These are phyloP conservation scores for Anoplopoma fimbria DNA, from an alignment of 2,113 vertebrate genomes.

Conservation along the genomic window DNA sequence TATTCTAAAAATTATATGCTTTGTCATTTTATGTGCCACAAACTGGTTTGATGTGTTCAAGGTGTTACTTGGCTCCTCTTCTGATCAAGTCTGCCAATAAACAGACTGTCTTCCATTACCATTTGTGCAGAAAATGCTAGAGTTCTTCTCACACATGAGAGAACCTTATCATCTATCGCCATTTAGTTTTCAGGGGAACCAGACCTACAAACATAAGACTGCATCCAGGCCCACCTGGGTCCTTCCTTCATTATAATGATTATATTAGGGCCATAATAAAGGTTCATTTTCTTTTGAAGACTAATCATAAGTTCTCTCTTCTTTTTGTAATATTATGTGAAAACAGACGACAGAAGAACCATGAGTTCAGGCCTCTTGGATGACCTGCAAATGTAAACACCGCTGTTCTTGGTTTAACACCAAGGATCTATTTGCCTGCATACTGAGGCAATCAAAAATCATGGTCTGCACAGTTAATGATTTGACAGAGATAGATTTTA, in stretches of 20 bases:
- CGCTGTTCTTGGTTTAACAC: neutral
- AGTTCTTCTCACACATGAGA: conserved; percentile 7
- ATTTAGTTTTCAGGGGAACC: neutral
- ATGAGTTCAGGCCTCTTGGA: neutral
- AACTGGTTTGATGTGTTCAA: neutral
- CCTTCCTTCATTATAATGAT: neutral
- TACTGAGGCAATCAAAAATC: neutral
- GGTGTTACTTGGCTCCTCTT: conserved; percentile 5
- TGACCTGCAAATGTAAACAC: conserved; percentile 21
- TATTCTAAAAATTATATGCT: neutral
- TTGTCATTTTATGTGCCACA: neutral
- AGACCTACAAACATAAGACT: neutral
- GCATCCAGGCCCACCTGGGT: neutral
- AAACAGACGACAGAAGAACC: conserved; percentile 15
- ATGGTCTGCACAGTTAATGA: conserved; percentile 37
- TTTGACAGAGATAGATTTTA: conserved; percentile 31
- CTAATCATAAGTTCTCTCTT: neutral
- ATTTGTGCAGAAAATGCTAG: conserved; percentile 26
- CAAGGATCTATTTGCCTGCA: neutral
- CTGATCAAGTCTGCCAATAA: neutral
- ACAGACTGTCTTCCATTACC: conserved; percentile 11
- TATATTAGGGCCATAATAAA: neutral
- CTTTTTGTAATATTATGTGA: neutral
- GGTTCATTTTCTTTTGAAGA: neutral
- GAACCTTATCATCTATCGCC: neutral